A percentile compares a stretch with the other conserved stretches of the same genome.
These are phyloP conservation scores for Scrobipalpa atriplicella DNA, from an alignment of 2,888 invertebrate species.

Conservation along the genomic window DNA sequence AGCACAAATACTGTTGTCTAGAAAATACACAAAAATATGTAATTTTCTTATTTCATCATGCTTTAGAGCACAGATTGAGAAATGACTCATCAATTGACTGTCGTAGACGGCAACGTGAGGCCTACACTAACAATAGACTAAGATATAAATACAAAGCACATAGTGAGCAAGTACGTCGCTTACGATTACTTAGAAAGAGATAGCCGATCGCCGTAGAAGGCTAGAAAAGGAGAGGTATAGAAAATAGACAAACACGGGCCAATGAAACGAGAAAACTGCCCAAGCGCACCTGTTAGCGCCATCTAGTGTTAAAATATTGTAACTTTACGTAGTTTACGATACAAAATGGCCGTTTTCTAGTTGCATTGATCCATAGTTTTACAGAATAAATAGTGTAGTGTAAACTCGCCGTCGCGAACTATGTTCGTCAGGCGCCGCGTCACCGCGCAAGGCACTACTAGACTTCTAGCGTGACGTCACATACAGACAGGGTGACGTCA, in stretches of 20 bases:
- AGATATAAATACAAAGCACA: conserved; percentile 72
- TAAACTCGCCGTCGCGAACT: conserved; percentile 50
- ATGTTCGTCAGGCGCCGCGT: conserved; percentile 43
- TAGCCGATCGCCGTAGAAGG: conserved; percentile 42
- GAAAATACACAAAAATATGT: not conserved
- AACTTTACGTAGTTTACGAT: not conserved
- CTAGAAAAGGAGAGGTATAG: conserved; percentile 40
- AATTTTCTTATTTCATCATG: not conserved
- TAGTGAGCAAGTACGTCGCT: conserved; percentile 71
- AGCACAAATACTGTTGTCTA: not conserved
- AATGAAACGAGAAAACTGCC: conserved; percentile 12
- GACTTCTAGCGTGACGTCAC: not conserved
- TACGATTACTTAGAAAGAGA: conserved; percentile 51
- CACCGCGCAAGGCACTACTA: conserved; percentile 27
- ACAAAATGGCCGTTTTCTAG: not conserved
- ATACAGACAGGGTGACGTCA: not conserved
- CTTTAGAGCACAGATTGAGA: not conserved
- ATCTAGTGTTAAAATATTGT: not conserved
- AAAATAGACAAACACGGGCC: conserved; percentile 42
- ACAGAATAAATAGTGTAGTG: conserved; percentile 45
- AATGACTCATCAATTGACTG: conserved; percentile 75
- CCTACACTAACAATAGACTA: conserved; percentile 53
- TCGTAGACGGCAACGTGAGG: conserved; percentile 55
- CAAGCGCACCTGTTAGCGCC: conserved; percentile 10
- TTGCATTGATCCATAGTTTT: not conserved